A percentile compares a stretch with the other conserved stretches of the same genome.
Evolutionary conservation across 1,140 invertebrate species (phyloP).

Genomic region (Drosophila tani): DNA sequence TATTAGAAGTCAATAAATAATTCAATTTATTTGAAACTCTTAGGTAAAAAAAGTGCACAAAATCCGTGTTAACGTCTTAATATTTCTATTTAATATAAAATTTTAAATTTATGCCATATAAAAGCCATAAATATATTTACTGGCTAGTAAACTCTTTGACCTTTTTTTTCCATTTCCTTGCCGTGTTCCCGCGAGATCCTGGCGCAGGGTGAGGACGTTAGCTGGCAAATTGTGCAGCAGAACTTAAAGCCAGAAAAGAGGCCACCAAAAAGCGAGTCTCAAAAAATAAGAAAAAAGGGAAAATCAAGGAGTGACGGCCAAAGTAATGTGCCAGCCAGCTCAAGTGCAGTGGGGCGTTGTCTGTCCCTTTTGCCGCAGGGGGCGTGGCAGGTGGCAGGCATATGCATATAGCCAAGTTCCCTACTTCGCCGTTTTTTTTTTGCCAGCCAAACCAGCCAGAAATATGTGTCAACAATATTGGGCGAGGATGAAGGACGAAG

Average conservation of each 20-base stretch:
- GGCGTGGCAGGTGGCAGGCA: constrained; percentile 58
- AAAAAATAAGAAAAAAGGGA: background rate
- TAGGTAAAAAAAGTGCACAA: background rate
- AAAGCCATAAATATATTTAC: background rate
- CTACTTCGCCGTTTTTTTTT: constrained; percentile 8
- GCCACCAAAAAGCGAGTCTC: constrained; percentile 55
- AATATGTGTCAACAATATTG: constrained; percentile 82
- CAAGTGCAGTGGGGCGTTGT: constrained; percentile 59
- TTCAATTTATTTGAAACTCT: background rate
- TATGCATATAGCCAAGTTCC: constrained; percentile 52
- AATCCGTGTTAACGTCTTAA: background rate
- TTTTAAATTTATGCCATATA: too few relatives aligned
- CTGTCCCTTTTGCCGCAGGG: constrained; percentile 34
- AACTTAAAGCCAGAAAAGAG: constrained; percentile 68
- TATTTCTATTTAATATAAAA: background rate
- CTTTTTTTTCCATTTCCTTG: background rate
- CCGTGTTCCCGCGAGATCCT: constrained; percentile 11
- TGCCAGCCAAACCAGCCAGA: constrained; percentile 20
- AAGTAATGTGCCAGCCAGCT: constrained; percentile 64
- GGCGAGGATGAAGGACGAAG: constrained; percentile 46
- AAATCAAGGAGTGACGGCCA: constrained; percentile 57
- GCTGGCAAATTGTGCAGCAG: constrained; percentile 70
- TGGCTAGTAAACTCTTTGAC: too few relatives aligned
- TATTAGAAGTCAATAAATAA: too few relatives aligned
- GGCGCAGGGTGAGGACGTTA: background rate